Conservation (phyloP, 1,140 invertebrate genomes). For the Lepidurus packardi region DNA sequence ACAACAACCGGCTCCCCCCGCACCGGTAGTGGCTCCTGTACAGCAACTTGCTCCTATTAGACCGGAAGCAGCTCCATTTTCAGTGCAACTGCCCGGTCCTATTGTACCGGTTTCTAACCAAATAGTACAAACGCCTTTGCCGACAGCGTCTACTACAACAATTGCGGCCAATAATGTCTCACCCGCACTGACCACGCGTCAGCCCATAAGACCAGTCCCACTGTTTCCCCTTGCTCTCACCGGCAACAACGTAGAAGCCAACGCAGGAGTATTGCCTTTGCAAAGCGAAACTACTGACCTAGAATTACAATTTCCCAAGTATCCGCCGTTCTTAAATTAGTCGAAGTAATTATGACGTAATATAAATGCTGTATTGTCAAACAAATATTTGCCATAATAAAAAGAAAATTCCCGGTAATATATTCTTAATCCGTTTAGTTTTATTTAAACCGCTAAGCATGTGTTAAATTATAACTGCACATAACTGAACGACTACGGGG, state of each 20-base stretch:
- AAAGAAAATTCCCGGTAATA: background rate
- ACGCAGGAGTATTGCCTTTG: slow-evolving; percentile 33
- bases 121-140: background rate
- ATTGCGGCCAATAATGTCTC: background rate
- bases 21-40: background rate
- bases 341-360: background rate
- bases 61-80: background rate
- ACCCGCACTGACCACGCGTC: slow-evolving; percentile 27
- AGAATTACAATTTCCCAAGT: slow-evolving; percentile 31
- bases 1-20: background rate
- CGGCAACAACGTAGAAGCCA: slow-evolving; percentile 30
- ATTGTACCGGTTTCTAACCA: background rate
- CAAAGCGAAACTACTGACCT: slow-evolving; percentile 33
- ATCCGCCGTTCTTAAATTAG: slow-evolving; percentile 29
- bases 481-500: too few relatives aligned
- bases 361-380: background rate
- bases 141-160: background rate
- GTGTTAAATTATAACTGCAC: background rate
- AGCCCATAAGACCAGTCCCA: slow-evolving; percentile 30
- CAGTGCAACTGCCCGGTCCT: background rate
- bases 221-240: slow-evolving; percentile 29
- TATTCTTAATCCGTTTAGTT: background rate
- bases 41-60: background rate
- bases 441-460: background rate
- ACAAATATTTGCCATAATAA: background rate